Percentiles rank a stretch among this genome's conserved stretches.
Evolutionary conservation across 1,140 invertebrate genomes (phyloP).

Genomic region (Mesaphorura yosii): DNA sequence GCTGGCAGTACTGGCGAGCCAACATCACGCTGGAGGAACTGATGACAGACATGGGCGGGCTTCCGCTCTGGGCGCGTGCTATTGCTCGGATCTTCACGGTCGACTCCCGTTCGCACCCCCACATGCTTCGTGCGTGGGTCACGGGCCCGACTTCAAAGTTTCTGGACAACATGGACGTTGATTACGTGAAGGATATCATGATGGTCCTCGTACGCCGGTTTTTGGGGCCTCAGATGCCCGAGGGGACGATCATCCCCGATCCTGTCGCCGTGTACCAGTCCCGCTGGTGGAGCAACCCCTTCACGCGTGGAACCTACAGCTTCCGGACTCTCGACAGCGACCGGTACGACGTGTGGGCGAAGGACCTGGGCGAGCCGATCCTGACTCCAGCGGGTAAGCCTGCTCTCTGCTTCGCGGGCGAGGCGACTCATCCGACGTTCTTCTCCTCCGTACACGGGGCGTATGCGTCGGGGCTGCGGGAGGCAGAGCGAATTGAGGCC

Average conservation of each 20-base stretch:
- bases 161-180: constrained; percentile 61
- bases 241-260: constrained; percentile 48
- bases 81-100: neutral
- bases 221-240: too few species aligned
- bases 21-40: neutral
- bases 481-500: constrained; percentile 47
- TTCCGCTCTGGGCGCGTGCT: neutral
- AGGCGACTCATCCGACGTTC: constrained; percentile 60
- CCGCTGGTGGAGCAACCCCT: constrained; percentile 54
- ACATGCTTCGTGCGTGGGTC: constrained; percentile 26
- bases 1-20: too few species aligned
- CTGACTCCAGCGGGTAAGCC: too few species aligned
- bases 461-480: constrained; percentile 62
- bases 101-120: constrained; percentile 3
- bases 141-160: constrained; percentile 51
- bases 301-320: constrained; percentile 57
- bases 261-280: constrained; percentile 39
- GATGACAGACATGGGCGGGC: too few species aligned
- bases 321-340: constrained; percentile 52
- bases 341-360: constrained; percentile 24
- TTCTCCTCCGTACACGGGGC: constrained; percentile 62
- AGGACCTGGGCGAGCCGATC: constrained; percentile 27
- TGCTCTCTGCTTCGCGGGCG: constrained; percentile 73
- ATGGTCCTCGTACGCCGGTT: constrained; percentile 53
- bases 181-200: constrained; percentile 54